Evolutionary conservation across 1,140 invertebrate genomes (phyloP), one percentile per base, ranked within the genome.

Genomic region (Diabrotica virgifera): DNA sequence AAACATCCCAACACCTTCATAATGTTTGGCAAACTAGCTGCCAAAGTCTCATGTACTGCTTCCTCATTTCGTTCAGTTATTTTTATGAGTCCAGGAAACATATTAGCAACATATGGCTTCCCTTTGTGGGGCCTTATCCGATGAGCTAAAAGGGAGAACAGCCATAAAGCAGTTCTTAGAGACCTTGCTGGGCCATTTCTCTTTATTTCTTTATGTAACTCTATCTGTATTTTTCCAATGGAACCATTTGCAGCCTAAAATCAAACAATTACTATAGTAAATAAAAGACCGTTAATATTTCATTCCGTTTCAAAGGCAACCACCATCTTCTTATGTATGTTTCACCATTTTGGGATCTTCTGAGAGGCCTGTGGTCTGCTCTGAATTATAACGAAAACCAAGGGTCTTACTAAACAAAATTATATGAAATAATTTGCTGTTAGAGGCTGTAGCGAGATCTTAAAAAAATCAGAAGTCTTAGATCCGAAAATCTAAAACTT

Each of bases 121-220:
- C 89, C 89, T 80, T 92, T 93, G 51, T 87, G 84, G 6, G 90
- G 89, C 63, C 88, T 84, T 69, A 87, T 86, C 73, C 81, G 80
- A 67, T 86, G 83, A 70, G 85, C 89, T 52, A 93, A 80, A 66
- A 90, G 82, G n/a, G 89, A 85, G 84, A 94, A 93, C 72, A 89
- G 82, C 79, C 83, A 86, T 2, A 93, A 79, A 13, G 92, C 90
- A 59, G 88, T 88, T 74, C 89, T 81, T 36, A 93, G 78, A 66
- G 85, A 85, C 66, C 89, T 81, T 2, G 87, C 83, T 58, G 86
- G 79, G 11, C 88, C 88, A 80, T 91, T 92, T 74, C 86, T 90
- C 76, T 91, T 90, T 40, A 93, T 89, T 80, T 90, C 90, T 77
- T 90, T 89, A 73, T 90, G 91, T 51, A 93, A 79, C 77, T 91